Base-by-base conservation (phyloP, 2,113 vertebrate genomes). In the Melanostigma gelatinosum region DNA sequence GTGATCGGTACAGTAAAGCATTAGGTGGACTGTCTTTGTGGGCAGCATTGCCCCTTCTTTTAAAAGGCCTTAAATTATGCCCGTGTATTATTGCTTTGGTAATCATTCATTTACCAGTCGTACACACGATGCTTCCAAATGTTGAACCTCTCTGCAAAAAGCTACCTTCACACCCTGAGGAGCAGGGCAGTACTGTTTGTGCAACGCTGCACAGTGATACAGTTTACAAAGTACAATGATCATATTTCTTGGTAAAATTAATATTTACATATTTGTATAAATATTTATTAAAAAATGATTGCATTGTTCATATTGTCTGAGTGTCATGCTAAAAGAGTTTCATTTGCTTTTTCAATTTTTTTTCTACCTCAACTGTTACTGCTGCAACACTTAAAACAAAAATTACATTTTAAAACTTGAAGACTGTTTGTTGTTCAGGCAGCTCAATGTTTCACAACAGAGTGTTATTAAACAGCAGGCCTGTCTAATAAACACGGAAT, bases 171-270 rank as follows among this genome's bases (percentile, higher is more conserved):
- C 13, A 54, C 42, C 87, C 77, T 54, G 79, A 73, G 24, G 44
- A 77, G 48, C 82, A 86, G 79, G 77, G 71, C 64, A 42, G 71
- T 83, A 72, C 79, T 82, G 64, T 77, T 83, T 75, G 79, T 87
- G 75, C 65, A 72, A 79, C 70, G 64, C 78, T 61, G 83, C 78
- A 82, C 52, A 18, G 52, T 38, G 46, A 79, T 24, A 24, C 24
- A 24, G 24, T 29, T 29, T 29, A 29, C 29, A 29, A 29, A 29
- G 2, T 29, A 29, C 46, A 38, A 34, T 24, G 68, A 72, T 75
- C 12, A 29, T 65, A 65, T 83, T 46, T 88, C 72, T 79, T 66
- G 29, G n/a, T 63, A n/a, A 80, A 74, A 64, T 60, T 4, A 67
- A 67, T 60, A 81, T 80, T 87, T 57, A 34, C 48, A 58, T 24